phyloP scores from a whole-genome alignment of 2,888 invertebrate species.

The Cremastobaeus sp. region DNA sequence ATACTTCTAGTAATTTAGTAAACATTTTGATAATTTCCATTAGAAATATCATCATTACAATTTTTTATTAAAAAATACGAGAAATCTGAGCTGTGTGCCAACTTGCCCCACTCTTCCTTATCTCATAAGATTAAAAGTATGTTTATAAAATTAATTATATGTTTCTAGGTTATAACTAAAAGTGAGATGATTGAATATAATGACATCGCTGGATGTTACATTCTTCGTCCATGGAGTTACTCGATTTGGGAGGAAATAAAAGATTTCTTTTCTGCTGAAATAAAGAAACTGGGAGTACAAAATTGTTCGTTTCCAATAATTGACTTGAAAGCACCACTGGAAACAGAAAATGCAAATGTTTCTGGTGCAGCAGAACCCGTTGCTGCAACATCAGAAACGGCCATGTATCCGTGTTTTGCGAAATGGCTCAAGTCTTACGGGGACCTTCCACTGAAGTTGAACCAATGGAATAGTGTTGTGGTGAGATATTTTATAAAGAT shows the following conservation, averaged over 20 bases:
- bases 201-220: slow-evolving; percentile 99
- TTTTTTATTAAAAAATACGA: too few species aligned
- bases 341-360: slow-evolving; percentile 97
- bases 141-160: too few species aligned
- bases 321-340: slow-evolving; percentile 92
- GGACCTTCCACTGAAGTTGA: slow-evolving; percentile 96
- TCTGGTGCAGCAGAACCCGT: slow-evolving; percentile 98
- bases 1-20: too few species aligned
- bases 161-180: slow-evolving; percentile 85
- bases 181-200: slow-evolving; percentile 99
- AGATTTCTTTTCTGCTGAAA: slow-evolving; percentile 90
- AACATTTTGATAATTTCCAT: too few species aligned
- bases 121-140: too few species aligned
- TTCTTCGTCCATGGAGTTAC: slow-evolving; percentile 97
- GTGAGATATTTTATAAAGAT: too few species aligned
- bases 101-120: too few species aligned
- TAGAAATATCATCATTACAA: too few species aligned
- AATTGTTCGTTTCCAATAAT: slow-evolving; percentile 99
- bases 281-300: slow-evolving; percentile 94
- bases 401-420: slow-evolving; percentile 99
- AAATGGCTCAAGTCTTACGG: slow-evolving; percentile 99
- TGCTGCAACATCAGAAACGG: slow-evolving; percentile 99
- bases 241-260: slow-evolving; percentile 96
- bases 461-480: slow-evolving; percentile 99
- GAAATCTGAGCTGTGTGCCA: too few species aligned